These are phyloP conservation scores for Melanerpes aurifrons DNA, from an alignment of 2,113 vertebrate species.

Conservation along the genomic window DNA sequence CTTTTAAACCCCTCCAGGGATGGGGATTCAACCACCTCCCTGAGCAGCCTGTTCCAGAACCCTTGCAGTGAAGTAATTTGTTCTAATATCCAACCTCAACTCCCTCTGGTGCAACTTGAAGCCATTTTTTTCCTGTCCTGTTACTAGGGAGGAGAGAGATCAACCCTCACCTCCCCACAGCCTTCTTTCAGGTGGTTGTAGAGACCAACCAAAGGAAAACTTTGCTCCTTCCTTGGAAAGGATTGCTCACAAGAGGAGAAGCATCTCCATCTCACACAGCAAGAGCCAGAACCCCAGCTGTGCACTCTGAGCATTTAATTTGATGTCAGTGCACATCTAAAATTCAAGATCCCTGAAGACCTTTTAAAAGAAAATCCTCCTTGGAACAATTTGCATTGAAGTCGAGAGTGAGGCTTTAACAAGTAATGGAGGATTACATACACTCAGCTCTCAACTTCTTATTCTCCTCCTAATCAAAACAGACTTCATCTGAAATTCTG, in stretches of 20 bases:
- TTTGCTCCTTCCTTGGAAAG: background rate
- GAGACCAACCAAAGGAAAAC: background rate
- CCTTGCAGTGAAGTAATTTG: no score
- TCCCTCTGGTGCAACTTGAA: no score
- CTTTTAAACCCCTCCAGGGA: no score
- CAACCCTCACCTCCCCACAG: no score
- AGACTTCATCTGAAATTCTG: slow-evolving; percentile 27
- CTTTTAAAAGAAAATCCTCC: slow-evolving; percentile 71
- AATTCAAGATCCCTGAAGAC: slow-evolving; percentile 67
- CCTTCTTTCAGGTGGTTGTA: background rate
- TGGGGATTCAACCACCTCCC: no score
- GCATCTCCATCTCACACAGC: background rate
- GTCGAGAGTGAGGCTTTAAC: slow-evolving; percentile 55
- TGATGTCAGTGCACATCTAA: slow-evolving; percentile 63
- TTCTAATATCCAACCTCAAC: no score
- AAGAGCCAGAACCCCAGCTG: slow-evolving; percentile 52
- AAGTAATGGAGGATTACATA: slow-evolving; percentile 57
- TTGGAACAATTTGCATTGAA: slow-evolving; percentile 67
- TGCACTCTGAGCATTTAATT: slow-evolving; percentile 40
- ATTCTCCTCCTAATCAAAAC: slow-evolving; percentile 60
- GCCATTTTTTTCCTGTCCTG: no score
- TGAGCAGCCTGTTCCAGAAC: no score
- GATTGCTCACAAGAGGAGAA: background rate
- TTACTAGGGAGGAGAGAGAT: no score
- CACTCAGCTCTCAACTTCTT: slow-evolving; percentile 49